Conservation (phyloP, 2,113 vertebrate genomes). For the Zeus faber region DNA sequence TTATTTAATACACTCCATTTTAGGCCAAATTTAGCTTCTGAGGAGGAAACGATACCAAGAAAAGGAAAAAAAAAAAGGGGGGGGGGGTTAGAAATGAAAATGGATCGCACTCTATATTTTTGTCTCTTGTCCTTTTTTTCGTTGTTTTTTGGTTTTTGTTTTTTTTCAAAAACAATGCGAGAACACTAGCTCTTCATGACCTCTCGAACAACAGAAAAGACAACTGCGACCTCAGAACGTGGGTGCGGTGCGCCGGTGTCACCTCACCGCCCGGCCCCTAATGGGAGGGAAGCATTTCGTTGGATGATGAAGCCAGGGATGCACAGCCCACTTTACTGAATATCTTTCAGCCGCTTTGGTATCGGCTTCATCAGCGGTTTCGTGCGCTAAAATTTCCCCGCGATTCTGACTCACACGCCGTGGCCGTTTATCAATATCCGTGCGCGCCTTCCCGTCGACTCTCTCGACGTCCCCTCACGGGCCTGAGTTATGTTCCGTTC, state of each 20-base stretch:
- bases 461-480: too few species aligned
- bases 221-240: constrained; percentile 78
- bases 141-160: background rate
- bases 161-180: too few species aligned
- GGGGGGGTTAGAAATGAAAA: background rate
- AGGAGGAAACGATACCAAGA: constrained; percentile 60
- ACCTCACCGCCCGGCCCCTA: constrained; percentile 13
- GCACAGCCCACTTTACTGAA: constrained; percentile 28
- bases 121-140: too few species aligned
- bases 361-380: background rate
- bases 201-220: constrained; percentile 84
- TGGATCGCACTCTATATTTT: too few species aligned
- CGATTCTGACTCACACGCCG: too few species aligned
- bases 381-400: too few species aligned
- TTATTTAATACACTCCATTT: constrained; percentile 91
- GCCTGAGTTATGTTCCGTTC: too few species aligned
- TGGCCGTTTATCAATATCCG: too few species aligned
- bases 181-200: too few species aligned
- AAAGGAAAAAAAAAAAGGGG: constrained; percentile 34
- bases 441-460: too few species aligned
- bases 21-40: constrained; percentile 86
- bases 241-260: constrained; percentile 26
- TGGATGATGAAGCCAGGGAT: constrained; percentile 15
- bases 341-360: constrained; percentile 17
- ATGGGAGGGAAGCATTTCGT: constrained; percentile 15